Evolutionary conservation across 2,797 vertebrate genomes (phyloP).

Genomic region (Phoeniculus purpureus): DNA sequence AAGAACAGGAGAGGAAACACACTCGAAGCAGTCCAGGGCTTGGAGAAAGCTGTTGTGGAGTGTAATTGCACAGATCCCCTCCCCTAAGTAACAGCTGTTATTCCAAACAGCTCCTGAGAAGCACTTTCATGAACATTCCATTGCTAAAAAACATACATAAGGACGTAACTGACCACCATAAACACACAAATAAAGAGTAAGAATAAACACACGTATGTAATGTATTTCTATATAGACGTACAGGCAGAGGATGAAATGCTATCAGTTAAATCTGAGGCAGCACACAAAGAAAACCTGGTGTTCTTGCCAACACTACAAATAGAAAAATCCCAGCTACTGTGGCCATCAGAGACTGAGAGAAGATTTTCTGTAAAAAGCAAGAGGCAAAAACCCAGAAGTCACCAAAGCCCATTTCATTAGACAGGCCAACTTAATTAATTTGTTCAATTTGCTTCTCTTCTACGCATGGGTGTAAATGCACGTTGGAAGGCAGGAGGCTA

Average conservation of each 20-base stretch:
- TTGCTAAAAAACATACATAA: conserved; percentile 37
- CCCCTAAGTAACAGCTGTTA: neutral
- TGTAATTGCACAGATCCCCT: neutral
- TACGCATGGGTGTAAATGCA: neutral
- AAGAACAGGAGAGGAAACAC: neutral
- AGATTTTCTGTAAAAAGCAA: conserved; percentile 4
- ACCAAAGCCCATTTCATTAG: neutral
- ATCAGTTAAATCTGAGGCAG: neutral
- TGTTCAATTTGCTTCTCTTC: conserved; percentile 7
- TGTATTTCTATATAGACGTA: neutral
- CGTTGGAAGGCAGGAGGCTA: conserved; percentile 27
- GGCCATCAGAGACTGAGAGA: neutral
- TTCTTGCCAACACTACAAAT: neutral
- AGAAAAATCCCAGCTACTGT: neutral
- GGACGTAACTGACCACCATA: neutral
- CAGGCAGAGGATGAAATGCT: conserved; percentile 3
- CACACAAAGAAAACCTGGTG: neutral
- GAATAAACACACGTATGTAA: neutral
- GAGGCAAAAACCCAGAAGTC: conserved; percentile 1
- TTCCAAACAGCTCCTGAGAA: conserved; percentile 8
- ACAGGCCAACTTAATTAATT: conserved; percentile 37
- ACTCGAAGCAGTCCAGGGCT: neutral
- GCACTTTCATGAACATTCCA: conserved; percentile 18
- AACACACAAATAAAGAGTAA: conserved; percentile 31
- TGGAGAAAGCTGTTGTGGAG: neutral